Percentiles rank a stretch among this genome's conserved stretches.
Conservation (phyloP, 2,888 invertebrate species). For the Hyposoter didymator region DNA sequence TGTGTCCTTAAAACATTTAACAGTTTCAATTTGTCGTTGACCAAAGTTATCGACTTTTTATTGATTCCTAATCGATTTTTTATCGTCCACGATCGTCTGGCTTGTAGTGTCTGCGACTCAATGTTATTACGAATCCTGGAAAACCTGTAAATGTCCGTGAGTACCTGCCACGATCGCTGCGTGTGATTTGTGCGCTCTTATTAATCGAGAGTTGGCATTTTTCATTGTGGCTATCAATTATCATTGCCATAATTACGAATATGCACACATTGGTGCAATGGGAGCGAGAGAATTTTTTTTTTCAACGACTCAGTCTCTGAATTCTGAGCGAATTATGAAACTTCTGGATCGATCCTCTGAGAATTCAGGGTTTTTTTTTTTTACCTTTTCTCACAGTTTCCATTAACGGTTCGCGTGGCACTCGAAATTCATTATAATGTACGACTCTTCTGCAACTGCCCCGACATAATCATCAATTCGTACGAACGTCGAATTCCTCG, state of each 20-base stretch:
- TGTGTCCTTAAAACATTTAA: not conserved
- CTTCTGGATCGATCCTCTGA: not conserved
- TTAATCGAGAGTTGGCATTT: not conserved
- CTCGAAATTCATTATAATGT: not conserved
- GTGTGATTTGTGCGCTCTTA: not conserved
- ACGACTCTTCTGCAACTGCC: not conserved
- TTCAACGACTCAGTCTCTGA: not conserved
- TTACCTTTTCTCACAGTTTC: not conserved
- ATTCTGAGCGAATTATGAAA: not conserved
- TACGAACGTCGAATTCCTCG: not conserved
- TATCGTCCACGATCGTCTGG: not conserved
- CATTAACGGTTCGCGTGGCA: not conserved
- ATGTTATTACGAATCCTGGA: not conserved
- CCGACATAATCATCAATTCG: not conserved
- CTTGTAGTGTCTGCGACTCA: not conserved
- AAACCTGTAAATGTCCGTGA: not conserved
- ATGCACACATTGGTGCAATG: not conserved
- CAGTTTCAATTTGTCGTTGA: not conserved
- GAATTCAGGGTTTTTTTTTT: not conserved
- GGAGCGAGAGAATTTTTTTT: not conserved
- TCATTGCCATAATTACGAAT: not conserved
- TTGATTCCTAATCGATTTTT: conserved; percentile 6
- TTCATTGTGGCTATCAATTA: not conserved
- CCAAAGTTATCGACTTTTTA: not conserved
- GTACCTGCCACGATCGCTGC: not conserved